Evolutionary conservation across 2,888 invertebrate species (phyloP).

Genomic region (Prenolepis imparis): DNA sequence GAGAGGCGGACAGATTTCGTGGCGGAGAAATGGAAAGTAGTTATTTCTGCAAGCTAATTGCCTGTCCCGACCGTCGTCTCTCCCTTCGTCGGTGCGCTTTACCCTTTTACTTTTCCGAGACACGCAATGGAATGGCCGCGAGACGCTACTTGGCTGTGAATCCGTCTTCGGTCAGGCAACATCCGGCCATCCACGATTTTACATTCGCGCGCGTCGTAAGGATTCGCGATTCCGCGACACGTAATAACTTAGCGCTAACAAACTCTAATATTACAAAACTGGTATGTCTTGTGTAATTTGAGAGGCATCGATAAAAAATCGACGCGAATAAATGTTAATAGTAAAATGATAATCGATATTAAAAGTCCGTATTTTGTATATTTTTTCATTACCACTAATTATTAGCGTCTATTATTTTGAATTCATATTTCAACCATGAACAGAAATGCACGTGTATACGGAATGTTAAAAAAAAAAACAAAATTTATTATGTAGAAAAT

Average conservation of each 20-base stretch:
- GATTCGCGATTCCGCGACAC: constrained; percentile 41
- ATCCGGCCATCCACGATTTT: constrained; percentile 39
- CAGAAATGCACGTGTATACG: not conserved
- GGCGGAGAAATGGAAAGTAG: constrained; percentile 72
- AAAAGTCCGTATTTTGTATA: not conserved
- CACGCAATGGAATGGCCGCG: constrained; percentile 34
- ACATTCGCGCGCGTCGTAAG: constrained; percentile 42
- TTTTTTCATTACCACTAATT: not conserved
- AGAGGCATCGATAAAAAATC: not conserved
- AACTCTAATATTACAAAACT: constrained; percentile 7
- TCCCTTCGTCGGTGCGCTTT: constrained; percentile 49
- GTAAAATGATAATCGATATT: not conserved
- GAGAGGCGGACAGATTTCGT: constrained; percentile 52
- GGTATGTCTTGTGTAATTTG: not conserved
- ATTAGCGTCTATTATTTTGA: not conserved
- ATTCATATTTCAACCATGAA: not conserved
- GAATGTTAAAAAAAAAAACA: not conserved
- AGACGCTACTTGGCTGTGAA: constrained; percentile 24
- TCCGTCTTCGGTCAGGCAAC: constrained; percentile 9
- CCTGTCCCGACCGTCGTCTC: constrained; percentile 61
- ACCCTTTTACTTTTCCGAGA: constrained; percentile 59
- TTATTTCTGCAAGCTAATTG: constrained; percentile 76
- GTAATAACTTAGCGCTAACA: constrained; percentile 42
- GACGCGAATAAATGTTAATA: not conserved
- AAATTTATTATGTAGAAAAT: not conserved